phyloP scores from a whole-genome alignment of 2,797 vertebrate genomes.

The Tangara arthus region DNA sequence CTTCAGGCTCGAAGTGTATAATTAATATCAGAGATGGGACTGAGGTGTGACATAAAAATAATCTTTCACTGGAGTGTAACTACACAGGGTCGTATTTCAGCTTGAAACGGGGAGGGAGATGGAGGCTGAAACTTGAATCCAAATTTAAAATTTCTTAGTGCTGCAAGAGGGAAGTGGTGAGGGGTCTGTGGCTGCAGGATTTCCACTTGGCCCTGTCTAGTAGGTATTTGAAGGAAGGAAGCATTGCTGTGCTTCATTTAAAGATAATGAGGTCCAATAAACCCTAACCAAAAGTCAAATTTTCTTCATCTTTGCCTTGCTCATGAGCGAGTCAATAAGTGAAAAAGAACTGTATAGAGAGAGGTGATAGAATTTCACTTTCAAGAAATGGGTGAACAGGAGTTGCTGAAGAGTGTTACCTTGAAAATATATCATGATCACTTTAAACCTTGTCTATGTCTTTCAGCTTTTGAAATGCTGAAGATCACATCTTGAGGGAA shows the following conservation, averaged over 20 bases:
- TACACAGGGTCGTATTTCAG: neutral
- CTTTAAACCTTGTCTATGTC: slow-evolving; percentile 63
- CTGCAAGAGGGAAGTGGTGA: neutral
- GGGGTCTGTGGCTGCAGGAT: neutral
- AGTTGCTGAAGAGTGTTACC: slow-evolving; percentile 39
- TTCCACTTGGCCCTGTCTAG: slow-evolving; percentile 1
- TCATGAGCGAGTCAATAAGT: neutral
- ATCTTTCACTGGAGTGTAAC: neutral
- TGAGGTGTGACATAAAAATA: neutral
- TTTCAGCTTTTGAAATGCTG: slow-evolving; percentile 67
- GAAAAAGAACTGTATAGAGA: neutral
- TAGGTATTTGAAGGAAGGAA: neutral
- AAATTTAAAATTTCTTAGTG: neutral
- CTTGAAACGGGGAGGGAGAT: neutral
- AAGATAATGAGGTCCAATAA: slow-evolving; percentile 38
- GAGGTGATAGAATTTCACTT: slow-evolving; percentile 11
- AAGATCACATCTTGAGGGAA: slow-evolving; percentile 71
- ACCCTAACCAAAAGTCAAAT: slow-evolving; percentile 7
- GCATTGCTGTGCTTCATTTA: slow-evolving; percentile 12
- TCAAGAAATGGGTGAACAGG: slow-evolving; percentile 19
- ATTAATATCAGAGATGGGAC: slow-evolving; percentile 29
- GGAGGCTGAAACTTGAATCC: slow-evolving; percentile 15
- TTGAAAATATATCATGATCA: slow-evolving; percentile 59
- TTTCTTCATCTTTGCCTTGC: neutral
- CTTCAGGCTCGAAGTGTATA: neutral